These are phyloP conservation scores for Hormiphora californensis DNA, from an alignment of 37 sponge, comb jelly and placozoan species.

Conservation along the genomic window DNA sequence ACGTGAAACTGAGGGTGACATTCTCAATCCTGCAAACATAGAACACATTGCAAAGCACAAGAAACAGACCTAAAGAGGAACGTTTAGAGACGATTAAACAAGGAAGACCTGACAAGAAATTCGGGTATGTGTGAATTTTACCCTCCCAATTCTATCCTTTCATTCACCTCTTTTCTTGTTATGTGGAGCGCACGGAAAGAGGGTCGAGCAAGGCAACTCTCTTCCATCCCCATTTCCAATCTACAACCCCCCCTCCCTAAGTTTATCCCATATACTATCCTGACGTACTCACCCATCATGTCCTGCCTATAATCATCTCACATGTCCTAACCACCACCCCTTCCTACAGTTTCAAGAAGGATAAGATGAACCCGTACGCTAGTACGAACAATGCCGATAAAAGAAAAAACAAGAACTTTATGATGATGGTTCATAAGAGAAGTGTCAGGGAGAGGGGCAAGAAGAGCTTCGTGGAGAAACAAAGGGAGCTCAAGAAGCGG, in stretches of 20 bases:
- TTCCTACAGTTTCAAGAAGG: background rate
- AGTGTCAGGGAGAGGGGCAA: conserved; percentile 4
- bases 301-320: background rate
- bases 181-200: too few species aligned
- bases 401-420: conserved; percentile 40
- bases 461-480: conserved; percentile 14
- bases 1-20: conserved; percentile 9
- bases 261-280: too few species aligned
- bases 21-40: conserved; percentile 37
- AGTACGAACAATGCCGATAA: conserved; percentile 40
- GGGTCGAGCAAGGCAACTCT: too few species aligned
- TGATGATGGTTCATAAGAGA: conserved; percentile 50
- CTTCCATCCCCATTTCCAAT: conserved; percentile 28
- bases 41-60: conserved; percentile 49
- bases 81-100: conserved; percentile 6
- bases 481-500: conserved; percentile 24
- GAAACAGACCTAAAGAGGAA: conserved; percentile 40
- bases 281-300: too few species aligned
- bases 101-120: conserved; percentile 17
- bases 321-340: conserved; percentile 9
- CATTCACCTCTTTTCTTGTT: too few species aligned
- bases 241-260: conserved; percentile 30
- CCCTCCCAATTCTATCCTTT: too few species aligned
- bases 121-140: too few species aligned
- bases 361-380: conserved; percentile 36